These are phyloP conservation scores for Augochlora pura DNA, from an alignment of 1,140 invertebrate species.

Conservation along the genomic window DNA sequence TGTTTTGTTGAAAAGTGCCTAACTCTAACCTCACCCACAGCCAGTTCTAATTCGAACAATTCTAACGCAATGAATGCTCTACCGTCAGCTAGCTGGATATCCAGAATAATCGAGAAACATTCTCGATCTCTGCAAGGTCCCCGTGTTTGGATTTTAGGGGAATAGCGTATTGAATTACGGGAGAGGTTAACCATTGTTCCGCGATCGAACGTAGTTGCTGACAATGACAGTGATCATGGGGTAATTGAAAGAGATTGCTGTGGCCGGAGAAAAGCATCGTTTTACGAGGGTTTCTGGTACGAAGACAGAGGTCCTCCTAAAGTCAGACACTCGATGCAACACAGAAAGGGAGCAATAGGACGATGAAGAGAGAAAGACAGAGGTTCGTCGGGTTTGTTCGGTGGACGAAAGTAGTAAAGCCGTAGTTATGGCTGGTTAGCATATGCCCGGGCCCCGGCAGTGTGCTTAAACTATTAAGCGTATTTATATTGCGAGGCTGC, in stretches of 20 bases:
- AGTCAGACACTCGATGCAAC: slow-evolving; percentile 18
- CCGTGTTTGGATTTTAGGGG: no score
- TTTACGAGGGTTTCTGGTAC: slow-evolving; percentile 20
- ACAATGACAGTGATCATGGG: slow-evolving; percentile 37
- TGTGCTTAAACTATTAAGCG: slow-evolving; percentile 80
- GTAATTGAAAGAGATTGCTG: slow-evolving; percentile 33
- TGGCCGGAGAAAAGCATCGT: background rate
- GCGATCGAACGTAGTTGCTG: slow-evolving; percentile 21
- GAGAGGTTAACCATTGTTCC: background rate
- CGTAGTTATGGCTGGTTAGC: slow-evolving; percentile 79
- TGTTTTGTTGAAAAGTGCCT: no score
- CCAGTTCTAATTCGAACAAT: no score
- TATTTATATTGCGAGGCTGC: slow-evolving; percentile 79
- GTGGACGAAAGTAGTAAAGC: slow-evolving; percentile 76
- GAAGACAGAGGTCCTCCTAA: background rate
- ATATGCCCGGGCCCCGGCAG: slow-evolving; percentile 72
- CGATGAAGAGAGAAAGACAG: background rate
- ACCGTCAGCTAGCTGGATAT: no score
- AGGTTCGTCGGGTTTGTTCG: slow-evolving; percentile 33
- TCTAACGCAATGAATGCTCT: no score
- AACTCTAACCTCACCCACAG: no score
- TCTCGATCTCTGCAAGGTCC: no score
- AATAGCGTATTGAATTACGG: background rate
- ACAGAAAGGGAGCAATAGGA: no score
- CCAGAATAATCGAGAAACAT: no score